Evolutionary conservation across 2,888 invertebrate species (phyloP), one percentile per base, ranked within the genome.

Genomic region (Palloptera scutellata): DNA sequence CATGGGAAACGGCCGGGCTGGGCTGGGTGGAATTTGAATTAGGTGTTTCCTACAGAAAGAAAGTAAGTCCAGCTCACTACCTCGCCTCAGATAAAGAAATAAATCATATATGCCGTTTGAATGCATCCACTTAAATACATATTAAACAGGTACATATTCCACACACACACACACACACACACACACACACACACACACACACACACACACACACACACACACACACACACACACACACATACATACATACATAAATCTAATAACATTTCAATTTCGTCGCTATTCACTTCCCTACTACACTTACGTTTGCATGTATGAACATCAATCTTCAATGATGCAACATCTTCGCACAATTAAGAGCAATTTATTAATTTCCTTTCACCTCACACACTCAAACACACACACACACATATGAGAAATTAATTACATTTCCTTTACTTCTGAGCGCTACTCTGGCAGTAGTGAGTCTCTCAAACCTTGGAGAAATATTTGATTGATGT

Each of bases 361-460:
- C 73, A 73, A 75, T 75, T 75, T 75, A 75, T 75, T 74, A 75
- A 75, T 75, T 71, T 72, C 72, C 71, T 70, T 70, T 69, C 58
- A 54, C 61, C 58, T 45, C 48, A 20, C 45, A 61, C 51, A 43
- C 62, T 65, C 48, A 58, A 15, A 52, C 52, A 54, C 42, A 19
- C n/a, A 52, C 45, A 48, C 62, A 30, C 9, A 30, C 58, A 48
- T 48, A n/a, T 64, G 72, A 65, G 65, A 73, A 75, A 75, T 75
- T 75, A 75, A 75, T 75, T 75, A 72, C 72, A 69, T 73, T 72
- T 72, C 71, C 70, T 70, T 30, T 30, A 68, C 66, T 61, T 57
- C 61, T 52, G 64, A 51, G 45, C 43, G 45, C 51, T 13, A 11
- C 45, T 45, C 60, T 19, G 17, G 10, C 60, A 43, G 19, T 43